phyloP scores from a whole-genome alignment of 2,113 vertebrate genomes.

The Pipa parva region DNA sequence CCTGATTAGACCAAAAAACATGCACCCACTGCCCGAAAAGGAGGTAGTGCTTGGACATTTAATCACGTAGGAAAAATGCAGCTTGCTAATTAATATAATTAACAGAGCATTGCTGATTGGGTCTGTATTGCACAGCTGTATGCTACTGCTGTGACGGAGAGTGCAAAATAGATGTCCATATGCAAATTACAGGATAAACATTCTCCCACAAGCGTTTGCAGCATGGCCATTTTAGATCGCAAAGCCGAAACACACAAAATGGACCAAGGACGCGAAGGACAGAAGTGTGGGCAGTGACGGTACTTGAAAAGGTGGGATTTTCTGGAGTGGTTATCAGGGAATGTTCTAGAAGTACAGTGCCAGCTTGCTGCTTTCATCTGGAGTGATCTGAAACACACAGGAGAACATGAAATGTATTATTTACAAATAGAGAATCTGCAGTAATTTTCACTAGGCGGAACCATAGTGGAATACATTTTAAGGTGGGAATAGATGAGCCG shows the following conservation, averaged over 20 bases:
- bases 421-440: too few relatives aligned
- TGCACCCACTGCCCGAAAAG: too few relatives aligned
- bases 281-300: conserved; percentile 16
- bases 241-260: too few relatives aligned
- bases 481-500: too few relatives aligned
- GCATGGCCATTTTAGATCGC: background rate
- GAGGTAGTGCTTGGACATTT: too few relatives aligned
- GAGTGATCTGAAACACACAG: conserved; percentile 74
- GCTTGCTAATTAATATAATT: conserved; percentile 34
- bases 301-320: background rate
- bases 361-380: conserved; percentile 92
- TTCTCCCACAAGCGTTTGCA: conserved; percentile 9
- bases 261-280: background rate
- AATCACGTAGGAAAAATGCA: background rate
- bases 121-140: background rate
- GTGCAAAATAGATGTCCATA: background rate
- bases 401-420: conserved; percentile 10
- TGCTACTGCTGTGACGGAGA: background rate
- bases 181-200: background rate
- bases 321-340: background rate
- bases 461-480: too few relatives aligned
- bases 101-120: background rate
- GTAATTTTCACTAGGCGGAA: too few relatives aligned
- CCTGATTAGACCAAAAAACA: too few relatives aligned
- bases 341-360: conserved; percentile 87